Evolutionary conservation across 2,797 vertebrate species (phyloP).

Genomic region (Pitangus sulphuratus): DNA sequence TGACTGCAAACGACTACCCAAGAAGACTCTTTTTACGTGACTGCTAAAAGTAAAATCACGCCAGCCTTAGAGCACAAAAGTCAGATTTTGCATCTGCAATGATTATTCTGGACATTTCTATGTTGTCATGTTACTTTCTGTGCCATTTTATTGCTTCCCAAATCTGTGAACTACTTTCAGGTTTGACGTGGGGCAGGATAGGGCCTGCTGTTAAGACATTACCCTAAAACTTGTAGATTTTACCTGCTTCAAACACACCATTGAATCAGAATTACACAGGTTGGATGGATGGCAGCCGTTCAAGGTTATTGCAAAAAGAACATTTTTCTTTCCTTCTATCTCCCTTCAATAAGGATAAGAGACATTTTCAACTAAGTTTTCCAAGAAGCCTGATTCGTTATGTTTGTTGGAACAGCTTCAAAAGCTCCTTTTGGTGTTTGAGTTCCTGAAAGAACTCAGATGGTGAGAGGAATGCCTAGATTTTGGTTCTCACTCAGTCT

Average conservation of each 20-base stretch:
- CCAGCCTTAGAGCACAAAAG: not conserved
- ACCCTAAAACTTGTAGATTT: not conserved
- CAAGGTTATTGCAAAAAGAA: not conserved
- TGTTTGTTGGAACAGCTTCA: not conserved
- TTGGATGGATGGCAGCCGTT: not conserved
- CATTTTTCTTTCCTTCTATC: not conserved
- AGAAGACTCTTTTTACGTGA: not conserved
- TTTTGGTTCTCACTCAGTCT: not conserved
- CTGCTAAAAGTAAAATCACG: not conserved
- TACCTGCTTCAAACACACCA: not conserved
- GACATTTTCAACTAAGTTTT: not conserved
- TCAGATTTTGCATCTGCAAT: not conserved
- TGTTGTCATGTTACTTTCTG: not conserved
- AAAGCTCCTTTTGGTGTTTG: not conserved
- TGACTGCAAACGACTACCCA: not conserved
- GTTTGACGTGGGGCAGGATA: not conserved
- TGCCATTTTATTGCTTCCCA: not conserved
- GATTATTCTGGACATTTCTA: not conserved
- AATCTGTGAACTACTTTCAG: not conserved
- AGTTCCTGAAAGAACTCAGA: not conserved
- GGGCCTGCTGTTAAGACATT: not conserved
- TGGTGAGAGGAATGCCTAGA: not conserved
- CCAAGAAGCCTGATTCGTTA: not conserved
- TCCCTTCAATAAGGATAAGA: not conserved
- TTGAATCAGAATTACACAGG: not conserved